Base-by-base conservation (phyloP, 1,140 invertebrate genomes). In the Drosophila nannoptera region DNA sequence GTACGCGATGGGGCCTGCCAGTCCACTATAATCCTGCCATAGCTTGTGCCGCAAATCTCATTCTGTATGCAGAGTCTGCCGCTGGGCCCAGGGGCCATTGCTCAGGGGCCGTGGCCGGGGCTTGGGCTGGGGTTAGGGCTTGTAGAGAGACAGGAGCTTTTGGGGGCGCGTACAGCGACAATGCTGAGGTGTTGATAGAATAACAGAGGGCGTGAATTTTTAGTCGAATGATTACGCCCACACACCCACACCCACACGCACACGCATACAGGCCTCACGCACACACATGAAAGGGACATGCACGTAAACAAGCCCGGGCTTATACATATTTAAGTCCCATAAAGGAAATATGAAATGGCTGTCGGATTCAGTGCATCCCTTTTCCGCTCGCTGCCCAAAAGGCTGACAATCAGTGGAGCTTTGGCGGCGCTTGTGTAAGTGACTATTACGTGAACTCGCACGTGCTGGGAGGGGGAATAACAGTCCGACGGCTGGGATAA, bases 251-350 rank as follows among this genome's bases (percentile, higher is more conserved):
- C 16, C 52, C 36, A 22, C 58, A 38, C 16, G 38, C 40, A 58
- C 40, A 45, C 49, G 62, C 50, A 45, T 55, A 64, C n/a, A n/a
- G n/a, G n/a, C n/a, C n/a, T n/a, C 16, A 56, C 36, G 12, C 58
- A 36, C 29, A 42, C 54, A 70, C 59, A 45, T 56, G 45, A 16
- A 32, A 14, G 43, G 8, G 35, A 48, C 31, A 42, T 36, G 35
- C 68, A 86, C 81, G 81, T 86, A 81, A 65, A 36, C 48, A 70
- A 72, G 69, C 72, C 63, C 7, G 48, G 81, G 77, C 77, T 86
- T 84, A 86, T 84, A 86, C 80, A 84, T 84, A 84, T 84, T 84
- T 84, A 86, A 84, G 80, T 82, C 77, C 80, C 80, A 84, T 84
- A 86, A 84, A 84, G 80, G 66, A 84, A 73, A 75, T 75, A 73